Percentiles rank a stretch among this genome's conserved stretches.
phyloP scores from a whole-genome alignment of 2,888 invertebrate species.

The Melanotus villosus region DNA sequence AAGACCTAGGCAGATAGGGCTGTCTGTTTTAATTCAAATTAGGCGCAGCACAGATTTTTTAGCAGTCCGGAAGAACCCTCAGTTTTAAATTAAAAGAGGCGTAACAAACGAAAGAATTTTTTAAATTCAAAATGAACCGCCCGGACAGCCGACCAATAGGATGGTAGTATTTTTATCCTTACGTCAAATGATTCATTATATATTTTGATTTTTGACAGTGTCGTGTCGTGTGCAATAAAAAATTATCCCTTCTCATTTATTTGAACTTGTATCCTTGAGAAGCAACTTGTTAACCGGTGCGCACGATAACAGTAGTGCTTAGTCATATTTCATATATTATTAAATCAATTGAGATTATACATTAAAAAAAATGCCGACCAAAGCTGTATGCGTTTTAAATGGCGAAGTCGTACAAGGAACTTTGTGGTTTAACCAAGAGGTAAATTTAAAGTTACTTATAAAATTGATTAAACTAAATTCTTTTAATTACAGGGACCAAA shows the following conservation, averaged over 20 bases:
- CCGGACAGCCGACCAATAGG: too few species aligned
- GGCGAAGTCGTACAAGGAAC: constrained; percentile 87
- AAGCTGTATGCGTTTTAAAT: constrained; percentile 90
- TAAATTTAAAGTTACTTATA: too few species aligned
- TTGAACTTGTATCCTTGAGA: constrained; percentile 12
- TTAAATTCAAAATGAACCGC: too few species aligned
- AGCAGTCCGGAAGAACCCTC: too few species aligned
- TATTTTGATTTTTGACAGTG: constrained; percentile 10
- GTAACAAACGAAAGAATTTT: too few species aligned
- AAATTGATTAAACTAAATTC: neutral
- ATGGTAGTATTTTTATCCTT: too few species aligned
- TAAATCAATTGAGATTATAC: neutral
- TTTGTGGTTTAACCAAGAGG: constrained; percentile 84
- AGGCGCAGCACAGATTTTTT: too few species aligned
- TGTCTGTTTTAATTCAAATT: too few species aligned
- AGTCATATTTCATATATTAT: constrained; percentile 15
- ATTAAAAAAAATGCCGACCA: constrained; percentile 72
- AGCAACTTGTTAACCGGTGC: neutral
- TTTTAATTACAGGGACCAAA: constrained; percentile 67
- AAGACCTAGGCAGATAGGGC: too few species aligned
- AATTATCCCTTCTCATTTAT: constrained; percentile 12
- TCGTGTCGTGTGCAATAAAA: constrained; percentile 14
- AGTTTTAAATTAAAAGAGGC: too few species aligned
- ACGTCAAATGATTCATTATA: too few species aligned
- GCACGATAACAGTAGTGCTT: constrained; percentile 19